phyloP scores from a whole-genome alignment of 2,888 invertebrate species.

The Philaethria dido region DNA sequence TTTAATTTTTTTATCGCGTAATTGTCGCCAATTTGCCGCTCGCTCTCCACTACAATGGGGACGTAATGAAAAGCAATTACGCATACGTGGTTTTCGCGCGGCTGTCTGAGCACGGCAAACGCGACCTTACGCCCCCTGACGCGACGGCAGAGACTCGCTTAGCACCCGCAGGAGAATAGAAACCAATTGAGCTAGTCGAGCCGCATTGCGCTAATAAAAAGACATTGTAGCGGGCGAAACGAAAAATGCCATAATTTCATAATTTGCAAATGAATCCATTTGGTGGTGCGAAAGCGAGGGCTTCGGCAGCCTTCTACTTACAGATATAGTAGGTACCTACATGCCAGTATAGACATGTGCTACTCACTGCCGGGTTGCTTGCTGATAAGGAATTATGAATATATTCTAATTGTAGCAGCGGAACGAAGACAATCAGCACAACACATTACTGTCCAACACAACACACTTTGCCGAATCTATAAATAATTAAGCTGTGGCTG shows the following conservation, averaged over 20 bases:
- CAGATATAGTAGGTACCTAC: neutral
- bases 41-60: conserved; percentile 56
- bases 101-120: conserved; percentile 45
- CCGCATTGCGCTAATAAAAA: conserved; percentile 75
- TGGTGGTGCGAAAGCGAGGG: conserved; percentile 26
- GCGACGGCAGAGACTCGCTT: conserved; percentile 40
- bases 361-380: neutral
- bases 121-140: conserved; percentile 48
- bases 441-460: too few relatives aligned
- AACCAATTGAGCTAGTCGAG: conserved; percentile 74
- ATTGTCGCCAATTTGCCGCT: conserved; percentile 77
- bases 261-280: conserved; percentile 62
- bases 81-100: conserved; percentile 77
- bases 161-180: conserved; percentile 63
- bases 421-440: too few relatives aligned
- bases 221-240: conserved; percentile 69
- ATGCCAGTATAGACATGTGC: neutral
- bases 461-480: neutral
- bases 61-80: conserved; percentile 83
- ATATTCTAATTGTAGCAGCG: too few relatives aligned
- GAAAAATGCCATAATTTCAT: conserved; percentile 80
- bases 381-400: too few relatives aligned
- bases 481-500: neutral
- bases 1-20: conserved; percentile 80
- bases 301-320: conserved; percentile 24